These are phyloP conservation scores for Menidia beryllina DNA, from an alignment of 2,113 vertebrate species.

Conservation along the genomic window DNA sequence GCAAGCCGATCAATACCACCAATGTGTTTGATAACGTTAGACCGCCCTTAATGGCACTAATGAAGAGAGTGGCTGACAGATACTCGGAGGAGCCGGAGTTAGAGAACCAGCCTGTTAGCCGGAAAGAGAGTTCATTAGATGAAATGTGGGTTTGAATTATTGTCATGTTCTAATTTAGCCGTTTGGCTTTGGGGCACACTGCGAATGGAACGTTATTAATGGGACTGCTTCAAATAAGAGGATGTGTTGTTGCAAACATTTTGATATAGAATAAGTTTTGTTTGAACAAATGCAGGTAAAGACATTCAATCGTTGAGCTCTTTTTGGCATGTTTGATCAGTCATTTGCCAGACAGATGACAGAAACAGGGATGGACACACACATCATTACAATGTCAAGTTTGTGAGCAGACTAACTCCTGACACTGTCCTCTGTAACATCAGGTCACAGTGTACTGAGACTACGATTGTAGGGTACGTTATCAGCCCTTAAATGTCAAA, in stretches of 20 bases:
- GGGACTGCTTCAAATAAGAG: too few relatives aligned
- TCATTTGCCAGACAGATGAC: constrained; percentile 7
- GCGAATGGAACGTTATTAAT: background rate
- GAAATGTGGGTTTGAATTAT: constrained; percentile 2
- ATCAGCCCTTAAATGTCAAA: constrained; percentile 64
- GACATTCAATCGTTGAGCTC: background rate
- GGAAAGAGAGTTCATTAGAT: constrained; percentile 12
- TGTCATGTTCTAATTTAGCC: fast-evolving
- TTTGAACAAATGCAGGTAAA: background rate
- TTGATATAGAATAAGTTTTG: background rate
- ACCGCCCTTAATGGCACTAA: constrained; percentile 68
- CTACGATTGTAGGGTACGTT: constrained; percentile 36
- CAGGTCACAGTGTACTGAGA: constrained; percentile 39
- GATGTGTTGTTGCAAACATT: background rate
- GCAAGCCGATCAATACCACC: constrained; percentile 63
- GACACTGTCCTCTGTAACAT: constrained; percentile 39
- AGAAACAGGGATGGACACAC: constrained; percentile 6
- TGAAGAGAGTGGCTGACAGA: constrained; percentile 72
- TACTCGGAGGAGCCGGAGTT: constrained; percentile 37
- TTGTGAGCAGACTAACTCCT: constrained; percentile 36
- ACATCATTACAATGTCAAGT: background rate
- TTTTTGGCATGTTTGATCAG: background rate
- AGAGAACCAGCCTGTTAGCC: constrained; percentile 36
- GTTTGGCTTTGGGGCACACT: background rate
- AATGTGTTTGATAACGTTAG: constrained; percentile 71